phyloP scores from a whole-genome alignment of 2,113 vertebrate species.

The Formicarius rufipectus region DNA sequence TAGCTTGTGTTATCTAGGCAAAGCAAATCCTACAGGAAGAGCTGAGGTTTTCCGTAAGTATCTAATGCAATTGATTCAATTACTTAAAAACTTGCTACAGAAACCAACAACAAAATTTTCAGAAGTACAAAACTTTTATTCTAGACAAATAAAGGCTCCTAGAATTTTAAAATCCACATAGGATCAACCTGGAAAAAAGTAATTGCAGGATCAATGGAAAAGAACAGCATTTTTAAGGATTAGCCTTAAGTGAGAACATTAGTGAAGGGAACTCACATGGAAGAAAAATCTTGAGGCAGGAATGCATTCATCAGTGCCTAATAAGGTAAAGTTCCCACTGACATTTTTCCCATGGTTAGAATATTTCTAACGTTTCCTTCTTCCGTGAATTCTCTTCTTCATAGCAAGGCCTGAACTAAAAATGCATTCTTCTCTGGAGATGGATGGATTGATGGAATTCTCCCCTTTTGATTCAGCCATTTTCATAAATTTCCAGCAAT shows the following conservation, averaged over 20 bases:
- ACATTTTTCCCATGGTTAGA: neutral
- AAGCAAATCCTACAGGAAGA: neutral
- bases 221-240: neutral
- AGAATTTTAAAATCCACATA: neutral
- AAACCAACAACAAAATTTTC: neutral
- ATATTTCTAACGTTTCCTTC: neutral
- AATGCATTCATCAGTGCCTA: conserved; percentile 1
- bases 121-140: neutral
- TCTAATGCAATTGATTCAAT: neutral
- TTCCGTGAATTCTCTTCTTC: neutral
- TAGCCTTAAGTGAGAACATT: neutral
- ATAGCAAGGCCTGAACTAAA: neutral
- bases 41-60: neutral
- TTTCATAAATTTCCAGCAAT: neutral
- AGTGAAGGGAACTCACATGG: neutral
- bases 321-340: conserved; percentile 5
- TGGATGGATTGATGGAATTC: neutral
- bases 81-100: neutral
- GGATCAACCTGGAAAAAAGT: neutral
- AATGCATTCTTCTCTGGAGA: neutral
- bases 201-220: neutral
- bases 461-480: neutral
- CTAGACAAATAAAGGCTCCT: neutral
- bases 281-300: neutral
- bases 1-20: neutral